These are phyloP conservation scores for Drosophila niveifrons DNA, from an alignment of 2,888 invertebrate genomes.

Conservation along the genomic window DNA sequence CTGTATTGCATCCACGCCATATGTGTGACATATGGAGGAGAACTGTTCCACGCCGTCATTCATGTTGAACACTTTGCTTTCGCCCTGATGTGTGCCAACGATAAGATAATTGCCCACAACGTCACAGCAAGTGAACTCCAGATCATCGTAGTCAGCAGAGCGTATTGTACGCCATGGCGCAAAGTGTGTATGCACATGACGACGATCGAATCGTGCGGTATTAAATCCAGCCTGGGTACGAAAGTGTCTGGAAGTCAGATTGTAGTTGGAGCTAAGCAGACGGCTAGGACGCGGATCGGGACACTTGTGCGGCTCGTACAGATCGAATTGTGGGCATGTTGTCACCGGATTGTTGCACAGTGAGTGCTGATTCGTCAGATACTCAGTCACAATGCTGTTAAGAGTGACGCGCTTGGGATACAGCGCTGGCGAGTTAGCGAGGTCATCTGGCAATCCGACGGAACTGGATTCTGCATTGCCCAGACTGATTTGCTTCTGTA, in stretches of 20 bases:
- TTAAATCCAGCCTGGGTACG: conserved; percentile 87
- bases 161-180: conserved; percentile 90
- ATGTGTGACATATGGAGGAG: conserved; percentile 92
- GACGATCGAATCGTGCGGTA: conserved; percentile 90
- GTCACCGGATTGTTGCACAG: conserved; percentile 98
- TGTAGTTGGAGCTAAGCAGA: conserved; percentile 86
- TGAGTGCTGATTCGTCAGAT: conserved; percentile 98
- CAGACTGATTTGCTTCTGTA: conserved; percentile 86
- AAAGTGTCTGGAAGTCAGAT: conserved; percentile 89
- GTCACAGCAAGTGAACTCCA: conserved; percentile 91
- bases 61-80: conserved; percentile 94
- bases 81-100: conserved; percentile 96
- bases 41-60: conserved; percentile 93
- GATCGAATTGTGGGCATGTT: conserved; percentile 98
- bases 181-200: conserved; percentile 93
- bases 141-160: conserved; percentile 88
- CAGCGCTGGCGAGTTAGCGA: conserved; percentile 41
- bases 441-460: conserved; percentile 52
- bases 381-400: conserved; percentile 97
- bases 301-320: conserved; percentile 98
- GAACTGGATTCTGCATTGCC: conserved; percentile 46
- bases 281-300: conserved; percentile 92
- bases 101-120: conserved; percentile 88
- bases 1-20: conserved; percentile 93
- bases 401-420: conserved; percentile 89